Evolutionary conservation across 2,797 vertebrate genomes (phyloP).

Genomic region (Merluccius polli): DNA sequence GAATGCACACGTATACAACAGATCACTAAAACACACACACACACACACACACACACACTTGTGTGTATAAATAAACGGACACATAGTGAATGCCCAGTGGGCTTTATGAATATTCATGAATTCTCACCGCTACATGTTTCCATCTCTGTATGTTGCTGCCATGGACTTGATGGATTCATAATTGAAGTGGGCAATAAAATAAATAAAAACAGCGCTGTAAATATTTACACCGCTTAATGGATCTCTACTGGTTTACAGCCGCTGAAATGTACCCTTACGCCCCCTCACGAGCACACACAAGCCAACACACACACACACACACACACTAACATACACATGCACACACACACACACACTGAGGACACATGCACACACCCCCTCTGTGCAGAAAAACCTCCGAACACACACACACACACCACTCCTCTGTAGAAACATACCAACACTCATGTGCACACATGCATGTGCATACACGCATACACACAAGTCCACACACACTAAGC

Average conservation of each 20-base stretch:
- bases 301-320: constrained; percentile 30
- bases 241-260: constrained; percentile 38
- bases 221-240: constrained; percentile 45
- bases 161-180: constrained; percentile 42
- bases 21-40: not conserved
- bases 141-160: constrained; percentile 46
- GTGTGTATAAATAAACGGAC: constrained; percentile 34
- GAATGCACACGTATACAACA: not conserved
- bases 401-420: not conserved
- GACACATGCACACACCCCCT: not conserved
- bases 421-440: not conserved
- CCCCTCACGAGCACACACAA: constrained; percentile 33
- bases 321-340: not conserved
- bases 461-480: not conserved
- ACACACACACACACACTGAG: constrained; percentile 4
- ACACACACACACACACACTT: not conserved
- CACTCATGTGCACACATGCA: not conserved
- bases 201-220: constrained; percentile 39
- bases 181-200: constrained; percentile 46
- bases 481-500: not conserved
- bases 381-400: not conserved
- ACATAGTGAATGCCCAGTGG: constrained; percentile 44
- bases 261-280: not conserved
- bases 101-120: constrained; percentile 64
- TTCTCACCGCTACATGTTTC: constrained; percentile 43